Conservation (phyloP, 2,888 invertebrate genomes). For the Tetranychus truncatus region DNA sequence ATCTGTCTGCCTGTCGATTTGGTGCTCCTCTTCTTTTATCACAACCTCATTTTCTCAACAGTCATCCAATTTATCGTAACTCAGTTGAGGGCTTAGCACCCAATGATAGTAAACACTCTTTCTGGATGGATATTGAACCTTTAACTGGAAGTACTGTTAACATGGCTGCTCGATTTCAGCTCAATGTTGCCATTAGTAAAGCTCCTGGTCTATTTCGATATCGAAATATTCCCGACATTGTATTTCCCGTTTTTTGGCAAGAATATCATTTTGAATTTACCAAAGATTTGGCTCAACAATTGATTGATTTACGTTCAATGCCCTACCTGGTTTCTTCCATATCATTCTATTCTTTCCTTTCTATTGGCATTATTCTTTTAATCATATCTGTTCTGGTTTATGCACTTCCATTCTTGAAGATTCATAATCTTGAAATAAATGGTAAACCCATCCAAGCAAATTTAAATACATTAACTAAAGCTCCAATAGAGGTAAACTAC, state of each 20-base stretch:
- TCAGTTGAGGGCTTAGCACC: conserved; percentile 50
- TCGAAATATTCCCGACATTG: conserved; percentile 21
- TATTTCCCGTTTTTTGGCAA: conserved; percentile 24
- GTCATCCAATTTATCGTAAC: conserved; percentile 46
- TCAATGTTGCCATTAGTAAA: conserved; percentile 39
- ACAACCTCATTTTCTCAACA: conserved; percentile 59
- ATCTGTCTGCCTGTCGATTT: conserved; percentile 19
- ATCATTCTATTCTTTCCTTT: not conserved
- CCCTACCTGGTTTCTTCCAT: conserved; percentile 6
- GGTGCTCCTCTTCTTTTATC: conserved; percentile 66
- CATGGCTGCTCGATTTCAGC: conserved; percentile 49
- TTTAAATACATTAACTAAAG: not conserved
- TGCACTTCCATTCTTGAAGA: not conserved
- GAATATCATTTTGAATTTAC: conserved; percentile 16
- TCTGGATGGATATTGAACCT: conserved; percentile 56
- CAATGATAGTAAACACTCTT: conserved; percentile 45
- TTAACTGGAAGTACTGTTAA: conserved; percentile 29
- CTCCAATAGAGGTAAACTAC: not conserved
- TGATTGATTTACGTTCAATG: not conserved
- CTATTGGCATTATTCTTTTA: not conserved
- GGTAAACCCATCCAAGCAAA: conserved; percentile 2
- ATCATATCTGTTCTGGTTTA: not conserved
- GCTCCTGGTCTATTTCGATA: conserved; percentile 20
- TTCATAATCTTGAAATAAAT: conserved; percentile 3
- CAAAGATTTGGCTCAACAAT: conserved; percentile 14